These are phyloP conservation scores for Sinopyrophorus schimmeli DNA, from an alignment of 2,888 invertebrate genomes.

Conservation along the genomic window DNA sequence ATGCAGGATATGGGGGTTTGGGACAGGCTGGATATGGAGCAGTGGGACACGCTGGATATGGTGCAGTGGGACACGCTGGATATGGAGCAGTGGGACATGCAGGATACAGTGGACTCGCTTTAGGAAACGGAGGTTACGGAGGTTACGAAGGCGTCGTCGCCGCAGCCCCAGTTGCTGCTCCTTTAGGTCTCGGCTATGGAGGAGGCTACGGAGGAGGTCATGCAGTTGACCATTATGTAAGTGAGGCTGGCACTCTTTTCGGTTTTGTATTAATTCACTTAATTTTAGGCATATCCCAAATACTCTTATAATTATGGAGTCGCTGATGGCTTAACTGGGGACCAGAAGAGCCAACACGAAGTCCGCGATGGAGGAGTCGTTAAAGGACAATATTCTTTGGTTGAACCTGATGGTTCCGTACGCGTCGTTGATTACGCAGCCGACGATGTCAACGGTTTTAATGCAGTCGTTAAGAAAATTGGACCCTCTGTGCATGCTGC, in stretches of 20 bases:
- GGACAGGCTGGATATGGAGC: slow-evolving; percentile 15
- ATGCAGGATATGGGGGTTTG: slow-evolving; percentile 20
- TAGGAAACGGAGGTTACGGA: slow-evolving; percentile 13
- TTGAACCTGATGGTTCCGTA: slow-evolving; percentile 56
- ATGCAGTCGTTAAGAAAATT: slow-evolving; percentile 51
- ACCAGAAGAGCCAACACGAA: slow-evolving; percentile 65
- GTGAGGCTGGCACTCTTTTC: not conserved
- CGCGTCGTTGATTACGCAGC: slow-evolving; percentile 48
- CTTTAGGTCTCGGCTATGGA: slow-evolving; percentile 15
- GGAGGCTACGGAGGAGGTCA: slow-evolving; percentile 17
- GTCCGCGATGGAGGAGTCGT: slow-evolving; percentile 65
- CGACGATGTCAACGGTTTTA: slow-evolving; percentile 44
- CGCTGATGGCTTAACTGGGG: slow-evolving; percentile 64
- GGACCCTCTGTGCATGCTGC: slow-evolving; percentile 39
- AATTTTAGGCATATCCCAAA: slow-evolving; percentile 60
- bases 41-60: slow-evolving; percentile 5
- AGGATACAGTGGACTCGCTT: slow-evolving; percentile 11
- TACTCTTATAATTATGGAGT: slow-evolving; percentile 65
- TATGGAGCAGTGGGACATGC: slow-evolving; percentile 14
- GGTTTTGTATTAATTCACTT: not conserved
- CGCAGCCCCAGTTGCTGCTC: slow-evolving; percentile 6
- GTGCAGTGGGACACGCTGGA: slow-evolving; percentile 8
- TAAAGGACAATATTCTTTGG: slow-evolving; percentile 53
- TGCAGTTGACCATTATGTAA: slow-evolving; percentile 37
- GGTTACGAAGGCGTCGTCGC: too few relatives aligned